phyloP scores from a whole-genome alignment of 2,888 invertebrate genomes.

The Mythimna ferrago region DNA sequence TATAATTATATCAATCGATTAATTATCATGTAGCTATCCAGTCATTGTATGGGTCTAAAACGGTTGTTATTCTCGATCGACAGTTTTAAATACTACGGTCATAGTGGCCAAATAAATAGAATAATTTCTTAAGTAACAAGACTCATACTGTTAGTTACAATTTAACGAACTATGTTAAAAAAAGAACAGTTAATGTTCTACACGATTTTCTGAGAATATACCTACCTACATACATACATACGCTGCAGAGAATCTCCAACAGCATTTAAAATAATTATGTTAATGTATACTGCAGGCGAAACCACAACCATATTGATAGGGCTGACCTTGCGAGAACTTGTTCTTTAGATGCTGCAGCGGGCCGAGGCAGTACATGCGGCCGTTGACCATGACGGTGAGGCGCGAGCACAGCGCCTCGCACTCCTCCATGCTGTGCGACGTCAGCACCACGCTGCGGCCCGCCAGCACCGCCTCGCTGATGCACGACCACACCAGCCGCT shows the following conservation, averaged over 20 bases:
- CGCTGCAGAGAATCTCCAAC: too few species aligned
- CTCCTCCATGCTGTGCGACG: conserved; percentile 93
- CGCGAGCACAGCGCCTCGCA: conserved; percentile 95
- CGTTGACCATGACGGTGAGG: conserved; percentile 95
- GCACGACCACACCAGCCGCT: conserved; percentile 95
- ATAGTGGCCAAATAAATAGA: too few species aligned
- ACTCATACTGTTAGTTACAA: too few species aligned
- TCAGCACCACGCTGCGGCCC: conserved; percentile 94
- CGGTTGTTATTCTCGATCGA: neutral
- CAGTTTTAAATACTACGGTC: neutral
- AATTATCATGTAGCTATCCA: neutral
- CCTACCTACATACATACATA: too few species aligned
- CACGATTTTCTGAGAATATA: too few species aligned
- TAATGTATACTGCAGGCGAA: neutral
- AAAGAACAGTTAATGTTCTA: too few species aligned
- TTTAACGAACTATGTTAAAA: too few species aligned
- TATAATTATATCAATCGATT: neutral
- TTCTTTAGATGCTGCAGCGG: conserved; percentile 92
- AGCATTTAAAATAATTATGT: neutral
- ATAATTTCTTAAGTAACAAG: too few species aligned
- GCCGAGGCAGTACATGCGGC: conserved; percentile 93
- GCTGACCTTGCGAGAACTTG: conserved; percentile 90
- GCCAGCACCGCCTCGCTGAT: conserved; percentile 90
- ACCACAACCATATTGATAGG: neutral
- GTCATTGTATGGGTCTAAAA: neutral